Evolutionary conservation across 2,797 vertebrate species (phyloP).

Genomic region (Lepilemur ruficaudatus): DNA sequence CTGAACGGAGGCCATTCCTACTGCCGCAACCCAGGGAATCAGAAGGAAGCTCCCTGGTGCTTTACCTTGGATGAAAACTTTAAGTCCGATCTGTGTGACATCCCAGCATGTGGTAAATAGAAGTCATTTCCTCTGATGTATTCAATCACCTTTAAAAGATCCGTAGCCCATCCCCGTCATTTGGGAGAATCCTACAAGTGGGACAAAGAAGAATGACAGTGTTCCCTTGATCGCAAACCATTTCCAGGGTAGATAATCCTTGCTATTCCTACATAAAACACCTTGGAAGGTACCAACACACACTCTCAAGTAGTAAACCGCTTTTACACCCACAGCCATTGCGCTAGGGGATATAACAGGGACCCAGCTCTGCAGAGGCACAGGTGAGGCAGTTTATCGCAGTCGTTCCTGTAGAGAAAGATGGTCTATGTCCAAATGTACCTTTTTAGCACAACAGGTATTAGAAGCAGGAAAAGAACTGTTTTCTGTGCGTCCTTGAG

Average conservation of each 20-base stretch:
- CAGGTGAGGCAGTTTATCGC: neutral
- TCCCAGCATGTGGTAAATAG: constrained; percentile 92
- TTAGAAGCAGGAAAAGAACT: neutral
- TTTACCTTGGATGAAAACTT: constrained; percentile 96
- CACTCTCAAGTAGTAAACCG: neutral
- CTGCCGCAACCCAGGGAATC: constrained; percentile 97
- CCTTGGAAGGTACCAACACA: no score
- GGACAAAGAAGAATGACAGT: neutral
- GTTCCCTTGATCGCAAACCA: neutral
- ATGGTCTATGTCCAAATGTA: neutral
- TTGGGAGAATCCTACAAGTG: neutral
- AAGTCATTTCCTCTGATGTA: fast-evolving
- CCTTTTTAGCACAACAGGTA: neutral
- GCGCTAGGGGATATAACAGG: neutral
- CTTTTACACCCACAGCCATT: neutral
- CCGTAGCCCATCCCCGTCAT: neutral
- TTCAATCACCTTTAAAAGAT: neutral
- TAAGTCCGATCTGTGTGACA: constrained; percentile 95
- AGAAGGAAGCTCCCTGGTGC: constrained; percentile 97
- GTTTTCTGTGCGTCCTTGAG: neutral
- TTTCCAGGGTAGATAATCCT: neutral
- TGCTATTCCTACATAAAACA: neutral
- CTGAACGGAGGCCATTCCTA: constrained; percentile 98
- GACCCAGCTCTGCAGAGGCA: neutral
- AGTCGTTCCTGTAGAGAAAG: neutral